Evolutionary conservation across 2,797 vertebrate genomes (phyloP), one percentile per base, ranked within the genome.

Genomic region (Malurus splendens): DNA sequence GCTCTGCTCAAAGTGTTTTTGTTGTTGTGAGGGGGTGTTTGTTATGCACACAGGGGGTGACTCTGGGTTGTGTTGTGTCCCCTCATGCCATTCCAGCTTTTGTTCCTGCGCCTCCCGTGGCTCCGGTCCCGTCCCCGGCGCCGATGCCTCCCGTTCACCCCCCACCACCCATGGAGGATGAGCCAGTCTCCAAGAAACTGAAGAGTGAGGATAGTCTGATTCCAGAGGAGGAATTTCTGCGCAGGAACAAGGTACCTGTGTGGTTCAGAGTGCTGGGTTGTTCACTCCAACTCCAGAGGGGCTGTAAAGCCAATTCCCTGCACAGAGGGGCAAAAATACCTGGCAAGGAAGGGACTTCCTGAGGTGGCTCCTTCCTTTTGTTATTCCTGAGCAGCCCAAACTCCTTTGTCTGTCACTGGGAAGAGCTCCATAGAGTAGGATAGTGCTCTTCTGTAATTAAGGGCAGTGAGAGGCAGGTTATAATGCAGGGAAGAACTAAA

Each of bases 121-220:
- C 98, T 36, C 98, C 98, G 0, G 98, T 97, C 41, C 93, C 97
- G 23, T 97, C 97, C 72, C 98, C 98, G 0, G 97, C 97, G 0
- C 97, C 98, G 0, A 96, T 98, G 93, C 98, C 98, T 24, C 98
- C 98, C 0, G 91, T 98, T 42, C 99, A 99, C 90, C 99, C 99
- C 1, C 98, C 98, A 0, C 98, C 98, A 6, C 98, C 98, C 44
- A 98, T 98, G 88, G 99, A 99, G 1, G 99, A 99, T 70, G 99
- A 99, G 82, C 99, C 99, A 1, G 79, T 98, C 78, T 98, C 94
- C 74, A 99, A 99, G 96, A 99, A 99, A 92, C 98, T 99, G 97
- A 99, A 99, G 97, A 98, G 98, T 0, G 99, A 99, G 94, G 99
- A 99, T 61, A 99, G 98, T 92, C 98, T 99, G 32, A 99, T 99